These are phyloP conservation scores for Watsonalla binaria DNA, from an alignment of 2,888 invertebrate genomes.

Conservation along the genomic window DNA sequence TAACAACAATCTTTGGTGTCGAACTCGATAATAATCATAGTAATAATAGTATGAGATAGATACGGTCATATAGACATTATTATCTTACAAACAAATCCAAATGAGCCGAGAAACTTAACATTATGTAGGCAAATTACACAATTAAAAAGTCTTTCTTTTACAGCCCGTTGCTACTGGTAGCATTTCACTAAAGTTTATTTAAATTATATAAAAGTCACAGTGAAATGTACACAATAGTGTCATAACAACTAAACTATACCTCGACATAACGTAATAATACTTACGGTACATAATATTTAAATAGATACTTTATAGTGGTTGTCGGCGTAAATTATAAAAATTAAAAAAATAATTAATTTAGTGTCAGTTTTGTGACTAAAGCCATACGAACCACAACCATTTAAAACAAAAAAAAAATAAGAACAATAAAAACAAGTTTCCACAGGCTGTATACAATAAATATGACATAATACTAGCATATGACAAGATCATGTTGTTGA, in stretches of 20 bases:
- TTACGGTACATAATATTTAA: conserved; percentile 23
- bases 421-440: conserved; percentile 1
- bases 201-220: not conserved
- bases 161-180: conserved; percentile 46
- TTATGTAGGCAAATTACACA: conserved; percentile 18
- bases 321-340: not conserved
- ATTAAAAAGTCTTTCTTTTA: conserved; percentile 59
- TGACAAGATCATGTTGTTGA: conserved; percentile 52
- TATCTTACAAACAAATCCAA: conserved; percentile 24
- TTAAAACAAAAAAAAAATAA: conserved; percentile 1
- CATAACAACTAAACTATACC: conserved; percentile 25
- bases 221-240: conserved; percentile 7
- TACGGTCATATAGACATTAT: conserved; percentile 26
- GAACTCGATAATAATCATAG: conserved; percentile 35
- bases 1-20: conserved; percentile 70
- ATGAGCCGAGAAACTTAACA: conserved; percentile 23
- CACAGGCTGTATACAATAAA: conserved; percentile 2
- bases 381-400: conserved; percentile 7
- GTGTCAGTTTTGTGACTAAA: conserved; percentile 5
- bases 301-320: conserved; percentile 3
- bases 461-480: conserved; percentile 13
- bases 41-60: conserved; percentile 32
- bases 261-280: conserved; percentile 43
- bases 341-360: not conserved
- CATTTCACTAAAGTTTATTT: conserved; percentile 20